A percentile compares a stretch with the other conserved stretches of the same genome.
phyloP scores from a whole-genome alignment of 2,888 invertebrate species.

The Pristionchus mayeri region DNA sequence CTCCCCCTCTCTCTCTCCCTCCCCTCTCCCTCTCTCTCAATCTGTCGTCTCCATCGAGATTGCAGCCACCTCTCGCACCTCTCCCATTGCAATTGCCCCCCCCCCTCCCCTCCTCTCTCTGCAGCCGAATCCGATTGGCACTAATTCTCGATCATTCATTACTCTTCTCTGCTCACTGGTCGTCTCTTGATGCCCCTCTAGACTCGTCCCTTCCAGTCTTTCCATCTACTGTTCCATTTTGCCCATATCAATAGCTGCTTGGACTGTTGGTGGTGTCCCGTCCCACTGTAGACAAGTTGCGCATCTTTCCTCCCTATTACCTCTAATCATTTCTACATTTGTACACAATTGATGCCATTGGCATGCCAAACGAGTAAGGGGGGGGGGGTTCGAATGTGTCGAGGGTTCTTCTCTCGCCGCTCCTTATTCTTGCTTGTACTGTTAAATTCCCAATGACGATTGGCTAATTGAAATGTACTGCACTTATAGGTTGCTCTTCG shows the following conservation, averaged over 20 bases:
- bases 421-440: not conserved
- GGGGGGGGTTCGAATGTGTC: not conserved
- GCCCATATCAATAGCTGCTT: not conserved
- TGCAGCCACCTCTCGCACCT: not conserved
- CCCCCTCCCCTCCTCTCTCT: not conserved
- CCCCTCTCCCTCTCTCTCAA: not conserved
- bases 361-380: constrained; percentile 35
- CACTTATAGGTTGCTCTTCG: not conserved
- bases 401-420: not conserved
- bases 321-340: constrained; percentile 17
- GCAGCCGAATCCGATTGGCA: not conserved
- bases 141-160: not conserved
- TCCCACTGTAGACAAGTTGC: no score
- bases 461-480: not conserved
- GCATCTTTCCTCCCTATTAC: not conserved
- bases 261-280: no score
- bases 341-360: constrained; percentile 24
- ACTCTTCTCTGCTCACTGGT: not conserved
- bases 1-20: not conserved
- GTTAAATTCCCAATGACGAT: not conserved
- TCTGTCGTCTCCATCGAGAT: not conserved
- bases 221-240: no score
- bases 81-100: not conserved
- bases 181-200: not conserved
- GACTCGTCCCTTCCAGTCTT: not conserved